Evolutionary conservation across 2,888 invertebrate species (phyloP), one percentile per base, ranked within the genome.

Genomic region (Timandra comae): DNA sequence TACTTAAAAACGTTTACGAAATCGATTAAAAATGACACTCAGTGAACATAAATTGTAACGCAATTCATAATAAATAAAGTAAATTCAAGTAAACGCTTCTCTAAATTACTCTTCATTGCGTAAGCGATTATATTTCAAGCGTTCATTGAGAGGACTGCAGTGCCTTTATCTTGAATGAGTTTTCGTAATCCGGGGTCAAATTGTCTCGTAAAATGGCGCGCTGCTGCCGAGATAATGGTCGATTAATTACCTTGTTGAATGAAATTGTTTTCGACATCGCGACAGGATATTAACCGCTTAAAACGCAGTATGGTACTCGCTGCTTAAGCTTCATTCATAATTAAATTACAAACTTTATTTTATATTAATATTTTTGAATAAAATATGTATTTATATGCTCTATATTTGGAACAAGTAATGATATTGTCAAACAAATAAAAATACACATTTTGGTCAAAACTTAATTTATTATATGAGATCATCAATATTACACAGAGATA

Each of bases 381-480:
- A n/a, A n/a, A n/a, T n/a, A n/a, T n/a, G n/a, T n/a, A n/a, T n/a
- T n/a, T n/a, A n/a, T n/a, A n/a, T n/a, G n/a, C n/a, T 5, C 16
- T 16, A 16, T 6, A 5, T 16, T 16, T 16, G 16, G 16, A 16
- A 16, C 3, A 6, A 16, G 1, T 16, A 16, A 16, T 16, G 16
- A 6, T 6, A 16, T 16, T 16, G 16, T 16, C 6, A 16, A 5
- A 1, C 16, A 1, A 16, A 16, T 16, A 1, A 16, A 16, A 16
- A 16, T 16, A 16, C 30, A 31, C 33, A 23, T 24, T 39, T 22
- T 38, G 26, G 24, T 30, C 32, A 21, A 20, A 33, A 35, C 38
- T 21, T 29, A 23, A 42, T 42, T 37, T 21, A 35, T 28, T 27
- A 37, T 35, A 33, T 41, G 46, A 46, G 39, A 32, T 44, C 43